A percentile compares a stretch with the other conserved stretches of the same genome.
Conservation (phyloP, 1,140 invertebrate species). For the Hycleus phaleratus region DNA sequence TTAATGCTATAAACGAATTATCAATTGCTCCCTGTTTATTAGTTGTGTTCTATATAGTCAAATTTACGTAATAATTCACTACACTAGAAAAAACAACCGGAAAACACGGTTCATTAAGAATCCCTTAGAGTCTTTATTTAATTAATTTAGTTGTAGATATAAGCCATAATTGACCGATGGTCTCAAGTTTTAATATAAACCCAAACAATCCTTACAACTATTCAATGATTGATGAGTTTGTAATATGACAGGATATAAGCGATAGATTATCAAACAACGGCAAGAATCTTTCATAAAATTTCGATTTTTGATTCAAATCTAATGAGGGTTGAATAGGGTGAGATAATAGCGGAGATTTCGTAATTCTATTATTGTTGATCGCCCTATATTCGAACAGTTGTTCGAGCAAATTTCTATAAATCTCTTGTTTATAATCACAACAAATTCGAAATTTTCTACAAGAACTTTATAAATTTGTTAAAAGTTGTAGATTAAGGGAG, state of each 20-base stretch:
- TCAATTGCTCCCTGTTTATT: conserved; percentile 11
- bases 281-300: conserved; percentile 13
- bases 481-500: too few relatives aligned
- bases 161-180: conserved; percentile 24
- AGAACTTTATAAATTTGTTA: too few relatives aligned
- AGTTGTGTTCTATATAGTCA: neutral
- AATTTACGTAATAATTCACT: neutral
- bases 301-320: conserved; percentile 21
- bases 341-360: conserved; percentile 23
- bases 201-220: conserved; percentile 13
- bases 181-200: conserved; percentile 24
- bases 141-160: conserved; percentile 6
- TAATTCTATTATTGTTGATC: conserved; percentile 22
- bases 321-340: conserved; percentile 20
- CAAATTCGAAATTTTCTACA: too few relatives aligned
- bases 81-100: too few relatives aligned
- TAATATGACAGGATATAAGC: conserved; percentile 22
- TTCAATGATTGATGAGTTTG: conserved; percentile 20
- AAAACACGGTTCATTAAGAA: too few relatives aligned
- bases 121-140: neutral
- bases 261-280: conserved; percentile 19
- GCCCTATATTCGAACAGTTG: conserved; percentile 8
- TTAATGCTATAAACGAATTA: conserved; percentile 28
- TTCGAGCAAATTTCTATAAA: neutral
- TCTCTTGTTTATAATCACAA: too few relatives aligned